These are phyloP conservation scores for Drosophila repletoides DNA, from an alignment of 1,140 invertebrate species.

Conservation along the genomic window DNA sequence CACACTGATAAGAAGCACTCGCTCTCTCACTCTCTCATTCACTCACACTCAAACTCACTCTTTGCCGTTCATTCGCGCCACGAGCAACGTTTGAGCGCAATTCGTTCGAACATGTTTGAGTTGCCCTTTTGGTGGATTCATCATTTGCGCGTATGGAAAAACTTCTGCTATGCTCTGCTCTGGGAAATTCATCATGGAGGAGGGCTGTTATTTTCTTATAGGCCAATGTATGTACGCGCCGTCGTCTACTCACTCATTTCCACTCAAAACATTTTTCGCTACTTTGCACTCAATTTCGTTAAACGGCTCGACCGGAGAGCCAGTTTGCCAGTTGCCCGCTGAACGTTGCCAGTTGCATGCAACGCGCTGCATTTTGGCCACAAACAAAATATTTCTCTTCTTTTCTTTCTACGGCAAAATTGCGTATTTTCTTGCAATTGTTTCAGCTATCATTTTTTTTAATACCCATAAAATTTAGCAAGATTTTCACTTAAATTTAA, in stretches of 20 bases:
- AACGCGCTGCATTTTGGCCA: constrained; percentile 33
- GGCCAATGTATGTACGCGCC: constrained; percentile 40
- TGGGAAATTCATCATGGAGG: constrained; percentile 80
- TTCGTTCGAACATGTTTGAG: constrained; percentile 39
- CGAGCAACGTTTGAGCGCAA: constrained; percentile 13
- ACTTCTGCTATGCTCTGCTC: constrained; percentile 5
- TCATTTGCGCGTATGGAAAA: constrained; percentile 64
- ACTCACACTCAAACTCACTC: constrained; percentile 2
- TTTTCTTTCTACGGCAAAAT: too few species aligned
- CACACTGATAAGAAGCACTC: constrained; percentile 31
- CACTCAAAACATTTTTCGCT: constrained; percentile 40
- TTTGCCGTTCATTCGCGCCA: constrained; percentile 3
- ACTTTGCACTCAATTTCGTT: constrained; percentile 35
- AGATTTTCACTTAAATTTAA: too few species aligned
- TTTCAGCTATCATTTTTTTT: too few species aligned
- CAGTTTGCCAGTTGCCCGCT: constrained; percentile 15
- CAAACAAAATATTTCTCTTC: constrained; percentile 1
- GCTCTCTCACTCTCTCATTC: constrained; percentile 4
- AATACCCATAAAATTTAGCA: too few species aligned
- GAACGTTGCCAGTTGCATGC: constrained; percentile 46
- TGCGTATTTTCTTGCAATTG: too few species aligned
- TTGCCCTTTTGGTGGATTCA: constrained; percentile 46
- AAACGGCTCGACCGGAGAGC: not conserved
- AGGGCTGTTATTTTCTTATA: constrained; percentile 79
- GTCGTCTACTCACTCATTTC: too few species aligned